These are phyloP conservation scores for Watsonalla binaria DNA, from an alignment of 2,888 invertebrate genomes.

Conservation along the genomic window DNA sequence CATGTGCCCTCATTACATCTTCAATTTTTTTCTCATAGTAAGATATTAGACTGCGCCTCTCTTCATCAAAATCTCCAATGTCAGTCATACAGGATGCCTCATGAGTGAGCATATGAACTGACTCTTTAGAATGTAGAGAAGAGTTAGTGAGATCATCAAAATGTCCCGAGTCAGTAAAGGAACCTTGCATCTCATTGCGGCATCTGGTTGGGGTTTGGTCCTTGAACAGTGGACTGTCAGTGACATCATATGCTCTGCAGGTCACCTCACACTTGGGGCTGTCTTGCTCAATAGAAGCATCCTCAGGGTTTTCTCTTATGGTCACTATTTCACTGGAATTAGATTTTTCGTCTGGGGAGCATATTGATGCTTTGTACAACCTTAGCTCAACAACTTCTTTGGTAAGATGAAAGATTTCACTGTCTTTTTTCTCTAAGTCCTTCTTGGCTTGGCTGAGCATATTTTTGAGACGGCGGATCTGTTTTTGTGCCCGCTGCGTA, in stretches of 20 bases:
- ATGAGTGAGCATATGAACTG: slow-evolving; percentile 77
- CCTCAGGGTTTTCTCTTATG: slow-evolving; percentile 82
- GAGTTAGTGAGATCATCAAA: slow-evolving; percentile 90
- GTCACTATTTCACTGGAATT: slow-evolving; percentile 87
- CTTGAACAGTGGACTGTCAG: slow-evolving; percentile 69
- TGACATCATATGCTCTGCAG: slow-evolving; percentile 65
- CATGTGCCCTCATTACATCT: slow-evolving; percentile 81
- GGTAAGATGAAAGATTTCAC: slow-evolving; percentile 87
- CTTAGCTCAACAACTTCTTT: slow-evolving; percentile 90
- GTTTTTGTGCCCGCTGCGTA: slow-evolving; percentile 90
- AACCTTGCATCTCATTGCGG: slow-evolving; percentile 83
- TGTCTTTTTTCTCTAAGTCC: slow-evolving; percentile 89
- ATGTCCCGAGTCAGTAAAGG: slow-evolving; percentile 91
- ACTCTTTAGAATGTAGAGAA: slow-evolving; percentile 87
- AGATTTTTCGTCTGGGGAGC: slow-evolving; percentile 88
- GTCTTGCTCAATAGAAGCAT: slow-evolving; percentile 47
- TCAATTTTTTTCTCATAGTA: slow-evolving; percentile 87
- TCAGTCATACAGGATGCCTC: slow-evolving; percentile 77
- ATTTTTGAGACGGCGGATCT: slow-evolving; percentile 86
- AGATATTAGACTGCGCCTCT: slow-evolving; percentile 82
- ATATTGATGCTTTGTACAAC: slow-evolving; percentile 87
- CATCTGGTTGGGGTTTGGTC: slow-evolving; percentile 64
- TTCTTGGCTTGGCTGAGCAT: slow-evolving; percentile 85
- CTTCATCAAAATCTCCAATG: slow-evolving; percentile 78
- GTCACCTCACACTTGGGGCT: slow-evolving; percentile 60